Evolutionary conservation across 2,797 vertebrate genomes (phyloP).

Genomic region (Pitangus sulphuratus): DNA sequence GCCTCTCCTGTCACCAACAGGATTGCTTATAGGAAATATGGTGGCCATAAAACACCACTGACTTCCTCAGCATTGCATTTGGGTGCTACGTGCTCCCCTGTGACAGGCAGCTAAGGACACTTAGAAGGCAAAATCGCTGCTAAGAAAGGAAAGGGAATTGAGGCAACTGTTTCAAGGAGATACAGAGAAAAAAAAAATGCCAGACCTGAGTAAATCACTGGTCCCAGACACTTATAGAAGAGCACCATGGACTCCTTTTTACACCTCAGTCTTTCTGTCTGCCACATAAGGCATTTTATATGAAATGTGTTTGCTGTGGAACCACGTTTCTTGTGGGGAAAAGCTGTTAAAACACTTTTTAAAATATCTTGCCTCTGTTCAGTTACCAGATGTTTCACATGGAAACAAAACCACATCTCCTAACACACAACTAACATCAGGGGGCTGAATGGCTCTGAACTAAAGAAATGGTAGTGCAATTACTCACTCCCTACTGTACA

Average conservation of each 20-base stretch:
- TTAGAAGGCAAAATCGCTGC: not conserved
- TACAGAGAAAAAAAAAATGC: not conserved
- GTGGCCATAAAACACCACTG: not conserved
- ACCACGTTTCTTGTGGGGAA: not conserved
- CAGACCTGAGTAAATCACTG: not conserved
- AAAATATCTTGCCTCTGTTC: not conserved
- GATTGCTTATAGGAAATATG: not conserved
- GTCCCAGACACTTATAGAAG: not conserved
- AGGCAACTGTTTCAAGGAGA: not conserved
- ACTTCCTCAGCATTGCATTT: not conserved
- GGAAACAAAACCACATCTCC: not conserved
- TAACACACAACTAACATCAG: not conserved
- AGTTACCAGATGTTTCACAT: slow-evolving; percentile 1
- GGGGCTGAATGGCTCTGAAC: not conserved
- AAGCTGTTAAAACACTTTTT: slow-evolving; percentile 2
- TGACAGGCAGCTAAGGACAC: not conserved
- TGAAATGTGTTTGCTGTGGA: not conserved
- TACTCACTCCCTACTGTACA: not conserved
- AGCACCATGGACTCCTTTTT: not conserved
- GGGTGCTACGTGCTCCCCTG: not conserved
- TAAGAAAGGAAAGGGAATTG: not conserved
- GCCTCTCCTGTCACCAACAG: not conserved
- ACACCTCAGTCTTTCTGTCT: not conserved
- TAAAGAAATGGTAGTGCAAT: not conserved
- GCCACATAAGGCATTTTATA: not conserved